Percentiles rank a stretch among this genome's conserved stretches.
phyloP scores from a whole-genome alignment of 2,113 vertebrate genomes.

The Eulemur macaco region DNA sequence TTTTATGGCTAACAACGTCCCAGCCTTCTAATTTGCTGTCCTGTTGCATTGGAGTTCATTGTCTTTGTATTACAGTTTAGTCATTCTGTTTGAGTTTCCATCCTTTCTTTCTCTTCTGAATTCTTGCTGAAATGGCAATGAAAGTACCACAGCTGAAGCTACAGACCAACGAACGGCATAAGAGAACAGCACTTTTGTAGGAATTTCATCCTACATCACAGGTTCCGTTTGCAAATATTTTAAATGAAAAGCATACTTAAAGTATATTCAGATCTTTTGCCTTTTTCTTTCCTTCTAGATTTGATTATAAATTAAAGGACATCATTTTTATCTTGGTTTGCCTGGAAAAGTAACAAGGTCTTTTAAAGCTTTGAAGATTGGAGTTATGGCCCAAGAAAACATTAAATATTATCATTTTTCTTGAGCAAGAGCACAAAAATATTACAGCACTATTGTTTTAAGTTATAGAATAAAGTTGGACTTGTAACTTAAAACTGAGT shows the following conservation, averaged over 20 bases:
- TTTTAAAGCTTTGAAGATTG: conserved; percentile 16
- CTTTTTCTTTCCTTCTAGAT: conserved; percentile 17
- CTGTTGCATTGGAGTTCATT: conserved; percentile 81
- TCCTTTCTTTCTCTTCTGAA: conserved; percentile 75
- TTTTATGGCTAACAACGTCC: conserved; percentile 75
- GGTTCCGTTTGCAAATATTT: conserved; percentile 81
- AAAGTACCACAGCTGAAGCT: conserved; percentile 79
- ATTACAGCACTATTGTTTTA: not conserved
- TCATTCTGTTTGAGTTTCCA: conserved; percentile 80
- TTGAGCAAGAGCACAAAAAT: not conserved
- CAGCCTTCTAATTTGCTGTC: conserved; percentile 82
- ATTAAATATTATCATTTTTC: conserved; percentile 34
- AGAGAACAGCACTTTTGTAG: conserved; percentile 77
- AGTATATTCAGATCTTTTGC: conserved; percentile 69
- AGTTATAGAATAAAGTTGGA: conserved; percentile 28
- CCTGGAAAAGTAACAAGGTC: not conserved
- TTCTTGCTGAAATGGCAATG: conserved; percentile 80
- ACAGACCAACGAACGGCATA: conserved; percentile 77
- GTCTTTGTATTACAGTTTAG: conserved; percentile 83
- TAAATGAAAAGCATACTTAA: conserved; percentile 72
- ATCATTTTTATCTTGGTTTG: conserved; percentile 10
- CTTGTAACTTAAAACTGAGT: not conserved
- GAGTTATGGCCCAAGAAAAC: not conserved
- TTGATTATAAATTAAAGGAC: not conserved
- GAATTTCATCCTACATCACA: conserved; percentile 78